A percentile compares a stretch with the other conserved stretches of the same genome.
phyloP scores from a whole-genome alignment of 2,113 vertebrate species.

The Tursiops truncatus region DNA sequence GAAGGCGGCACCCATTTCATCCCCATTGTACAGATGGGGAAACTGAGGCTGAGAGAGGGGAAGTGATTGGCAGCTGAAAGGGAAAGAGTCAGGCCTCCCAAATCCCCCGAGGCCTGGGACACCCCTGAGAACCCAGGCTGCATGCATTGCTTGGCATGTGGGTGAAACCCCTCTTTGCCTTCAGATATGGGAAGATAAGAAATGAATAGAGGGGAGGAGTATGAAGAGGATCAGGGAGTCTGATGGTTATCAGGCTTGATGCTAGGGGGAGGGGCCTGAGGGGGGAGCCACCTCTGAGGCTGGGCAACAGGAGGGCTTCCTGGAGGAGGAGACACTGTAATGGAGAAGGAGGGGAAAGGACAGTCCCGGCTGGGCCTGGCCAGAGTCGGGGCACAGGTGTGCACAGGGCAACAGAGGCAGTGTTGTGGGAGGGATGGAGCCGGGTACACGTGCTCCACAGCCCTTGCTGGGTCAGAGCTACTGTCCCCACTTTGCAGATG shows the following conservation, averaged over 20 bases:
- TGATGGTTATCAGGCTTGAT: neutral
- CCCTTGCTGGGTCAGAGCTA: fast-evolving
- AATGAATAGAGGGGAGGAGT: neutral
- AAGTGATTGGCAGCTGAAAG: neutral
- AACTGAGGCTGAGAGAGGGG: neutral
- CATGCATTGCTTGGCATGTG: neutral
- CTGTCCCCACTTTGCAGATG: neutral
- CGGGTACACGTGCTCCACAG: fast-evolving
- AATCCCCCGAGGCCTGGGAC: neutral
- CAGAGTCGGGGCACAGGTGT: neutral
- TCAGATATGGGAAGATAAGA: neutral
- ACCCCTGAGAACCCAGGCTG: neutral
- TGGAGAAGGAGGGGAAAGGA: neutral
- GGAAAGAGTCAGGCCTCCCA: neutral
- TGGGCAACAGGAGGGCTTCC: neutral
- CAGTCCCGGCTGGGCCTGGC: neutral
- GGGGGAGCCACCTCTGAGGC: neutral
- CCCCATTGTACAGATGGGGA: neutral
- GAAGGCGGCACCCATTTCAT: no score
- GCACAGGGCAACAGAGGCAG: neutral
- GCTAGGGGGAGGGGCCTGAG: neutral
- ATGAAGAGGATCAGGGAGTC: neutral
- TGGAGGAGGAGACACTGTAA: neutral
- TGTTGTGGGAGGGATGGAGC: fast-evolving
- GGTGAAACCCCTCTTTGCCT: neutral